Evolutionary conservation across 2,113 vertebrate species (phyloP).

Genomic region (Rhegmatorhina hoffmannsi): DNA sequence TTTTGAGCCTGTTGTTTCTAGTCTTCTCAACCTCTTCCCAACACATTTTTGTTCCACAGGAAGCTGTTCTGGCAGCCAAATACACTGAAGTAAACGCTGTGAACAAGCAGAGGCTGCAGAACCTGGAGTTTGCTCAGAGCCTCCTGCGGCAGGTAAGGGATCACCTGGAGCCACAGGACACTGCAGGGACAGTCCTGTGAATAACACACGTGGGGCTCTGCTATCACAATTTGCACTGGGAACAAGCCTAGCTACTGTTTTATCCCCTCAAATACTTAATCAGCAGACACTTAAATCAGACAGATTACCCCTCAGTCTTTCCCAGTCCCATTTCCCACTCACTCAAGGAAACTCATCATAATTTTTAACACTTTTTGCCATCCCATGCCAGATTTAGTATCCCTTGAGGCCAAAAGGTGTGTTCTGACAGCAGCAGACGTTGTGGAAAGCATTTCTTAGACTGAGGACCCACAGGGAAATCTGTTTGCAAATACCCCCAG

Average conservation of each 20-base stretch:
- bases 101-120: conserved; percentile 88
- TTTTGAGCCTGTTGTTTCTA: neutral
- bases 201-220: neutral
- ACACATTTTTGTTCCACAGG: conserved; percentile 67
- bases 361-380: neutral
- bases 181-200: neutral
- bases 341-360: neutral
- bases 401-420: neutral
- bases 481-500: neutral
- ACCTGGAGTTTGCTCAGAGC: conserved; percentile 89
- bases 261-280: neutral
- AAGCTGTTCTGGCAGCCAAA: conserved; percentile 86
- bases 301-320: neutral
- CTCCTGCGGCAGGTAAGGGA: conserved; percentile 88
- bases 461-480: neutral
- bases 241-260: neutral
- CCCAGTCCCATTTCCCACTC: neutral
- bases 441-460: neutral
- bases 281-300: neutral
- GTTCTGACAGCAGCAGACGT: neutral
- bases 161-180: fast-evolving
- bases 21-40: neutral
- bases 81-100: conserved; percentile 91
- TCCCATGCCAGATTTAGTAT: neutral
- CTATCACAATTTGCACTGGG: neutral